Conservation (phyloP, 2,888 invertebrate genomes). For the Lypha dubia region DNA sequence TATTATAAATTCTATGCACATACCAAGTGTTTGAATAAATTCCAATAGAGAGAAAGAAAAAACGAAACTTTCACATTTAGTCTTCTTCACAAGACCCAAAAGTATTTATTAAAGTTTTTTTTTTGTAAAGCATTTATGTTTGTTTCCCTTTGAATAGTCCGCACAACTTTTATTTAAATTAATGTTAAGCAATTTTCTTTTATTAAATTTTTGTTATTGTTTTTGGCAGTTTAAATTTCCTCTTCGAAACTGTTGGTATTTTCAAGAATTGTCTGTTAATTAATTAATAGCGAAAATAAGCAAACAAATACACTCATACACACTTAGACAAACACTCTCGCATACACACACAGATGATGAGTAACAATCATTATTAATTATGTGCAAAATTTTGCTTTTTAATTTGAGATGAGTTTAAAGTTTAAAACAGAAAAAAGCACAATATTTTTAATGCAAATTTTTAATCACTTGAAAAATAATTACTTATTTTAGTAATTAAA, state of each 20-base stretch:
- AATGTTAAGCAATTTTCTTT: neutral
- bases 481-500: neutral
- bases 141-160: neutral
- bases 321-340: too few relatives aligned
- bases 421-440: neutral
- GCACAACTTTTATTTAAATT: neutral
- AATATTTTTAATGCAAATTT: constrained; percentile 25
- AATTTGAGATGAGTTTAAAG: constrained; percentile 3
- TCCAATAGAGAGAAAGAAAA: neutral
- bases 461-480: neutral
- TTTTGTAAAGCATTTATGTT: neutral
- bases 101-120: neutral
- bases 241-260: constrained; percentile 9
- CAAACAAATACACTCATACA: too few relatives aligned
- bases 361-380: constrained; percentile 36
- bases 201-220: neutral
- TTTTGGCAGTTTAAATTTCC: constrained; percentile 53
- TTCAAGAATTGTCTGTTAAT: neutral
- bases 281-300: neutral
- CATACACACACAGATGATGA: neutral
- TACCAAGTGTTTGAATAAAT: neutral
- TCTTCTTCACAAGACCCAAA: too few relatives aligned
- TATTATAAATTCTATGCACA: constrained; percentile 62
- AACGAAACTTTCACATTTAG: constrained; percentile 63
- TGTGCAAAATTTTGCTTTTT: constrained; percentile 26